Evolutionary conservation across 2,888 invertebrate genomes (phyloP), one percentile per base, ranked within the genome.

Genomic region (Psylliodes chrysocephalus): DNA sequence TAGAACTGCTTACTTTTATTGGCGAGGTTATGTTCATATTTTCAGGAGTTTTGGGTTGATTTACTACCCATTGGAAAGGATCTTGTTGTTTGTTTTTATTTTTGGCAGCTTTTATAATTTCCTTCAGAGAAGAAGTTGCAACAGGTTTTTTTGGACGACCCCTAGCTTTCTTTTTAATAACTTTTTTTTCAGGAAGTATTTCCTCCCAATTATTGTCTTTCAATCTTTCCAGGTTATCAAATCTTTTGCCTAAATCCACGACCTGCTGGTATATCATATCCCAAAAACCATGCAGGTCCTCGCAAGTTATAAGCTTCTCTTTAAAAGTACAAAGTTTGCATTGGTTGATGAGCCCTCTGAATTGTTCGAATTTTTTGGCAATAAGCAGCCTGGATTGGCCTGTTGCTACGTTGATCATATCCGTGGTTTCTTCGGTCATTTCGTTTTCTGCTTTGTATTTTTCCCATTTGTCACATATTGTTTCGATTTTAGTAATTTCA

Each of bases 271-370:
- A 88, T 33, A 93, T 88, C 90, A 93, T 91, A 75, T 94, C 94
- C 94, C 94, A 95, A 84, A 94, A 95, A 19, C 94, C 94, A 72
- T 90, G 91, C 57, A 95, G 84, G 83, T 95, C 95, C 4, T 87
- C 86, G 63, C 86, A 85, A 0, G 86, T 88, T 40, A 91, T 86
- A 7, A 86, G 81, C 68, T 85, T 84, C 22, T 82, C 77, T n/a
- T 84, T 84, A 22, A 83, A 78, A 63, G 78, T 82, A 69, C 69
- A 84, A 74, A 62, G 79, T 73, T 78, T 84, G 78, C 82, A 84
- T 40, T 83, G 80, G 0, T 2, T 44, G 5, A 63, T 83, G 74
- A 66, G 80, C 19, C 73, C 70, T 15, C 69, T 57, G n/a, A 68
- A 67, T 83, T 94, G 92, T 77, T 88, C 84, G 78, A 94, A 88